Evolutionary conservation across 2,113 vertebrate species (phyloP), one percentile per base, ranked within the genome.

Genomic region (Rostratula benghalensis): DNA sequence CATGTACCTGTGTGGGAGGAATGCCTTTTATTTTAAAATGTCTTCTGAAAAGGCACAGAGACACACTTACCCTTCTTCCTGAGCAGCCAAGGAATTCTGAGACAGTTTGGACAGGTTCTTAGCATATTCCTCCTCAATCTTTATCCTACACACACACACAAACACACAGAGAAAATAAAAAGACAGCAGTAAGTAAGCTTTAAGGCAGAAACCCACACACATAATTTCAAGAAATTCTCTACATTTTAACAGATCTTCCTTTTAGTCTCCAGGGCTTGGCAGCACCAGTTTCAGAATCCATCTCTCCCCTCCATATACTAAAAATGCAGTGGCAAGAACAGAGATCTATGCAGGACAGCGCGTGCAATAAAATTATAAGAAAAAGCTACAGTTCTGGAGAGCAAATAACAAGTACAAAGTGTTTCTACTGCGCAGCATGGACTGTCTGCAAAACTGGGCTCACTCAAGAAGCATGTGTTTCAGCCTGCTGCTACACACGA

Each of bases 101-200:
- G 99, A 99, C 69, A 99, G 98, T 97, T 99, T 99, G 80, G 99
- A 99, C 56, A 99, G 98, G 90, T 99, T 99, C 97, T 99, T 99
- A 68, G 99, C 99, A 85, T 99, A 99, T 74, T 99, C 99, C 75
- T 99, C 99, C 98, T 99, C 99, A 94, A 99, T 99, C 98, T 99
- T 99, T 98, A 99, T 99, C 97, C 99, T 99, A 97, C 73, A 80
- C 81, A 81, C 78, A 73, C 65, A 90, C 20, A 94, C 30, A 87
- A 65, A 65, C 5, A 57, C 1, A 54, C 6, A 90, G 15, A 86
- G 51, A 91, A 95, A 97, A 97, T 87, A 96, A 78, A 88, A 87
- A 97, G 91, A 94, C 77, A 95, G 67, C 60, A 92, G 54, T 75
- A 79, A 96, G 84, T 63, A 83, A 94, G 84, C 61, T 94, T 91